These are phyloP conservation scores for Venturia canescens DNA, from an alignment of 1,140 invertebrate species.

Conservation along the genomic window DNA sequence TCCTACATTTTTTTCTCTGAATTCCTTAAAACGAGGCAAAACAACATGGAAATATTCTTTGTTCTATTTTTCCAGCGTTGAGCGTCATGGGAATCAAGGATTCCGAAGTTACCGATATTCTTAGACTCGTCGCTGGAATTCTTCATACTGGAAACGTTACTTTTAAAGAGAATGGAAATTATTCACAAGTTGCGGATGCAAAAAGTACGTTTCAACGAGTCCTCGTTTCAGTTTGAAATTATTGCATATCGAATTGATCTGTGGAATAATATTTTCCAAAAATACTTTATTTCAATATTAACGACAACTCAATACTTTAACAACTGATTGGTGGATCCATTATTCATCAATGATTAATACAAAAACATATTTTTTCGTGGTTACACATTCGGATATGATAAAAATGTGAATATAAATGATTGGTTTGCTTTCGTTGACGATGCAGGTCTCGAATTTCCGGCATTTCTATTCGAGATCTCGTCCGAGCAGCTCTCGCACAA, in stretches of 20 bases:
- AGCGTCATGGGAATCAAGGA: constrained; percentile 82
- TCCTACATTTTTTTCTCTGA: constrained; percentile 17
- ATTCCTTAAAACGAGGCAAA: neutral
- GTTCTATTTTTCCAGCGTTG: constrained; percentile 79
- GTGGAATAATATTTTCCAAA: too few species aligned
- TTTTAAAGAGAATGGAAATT: constrained; percentile 82
- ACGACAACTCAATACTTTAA: too few species aligned
- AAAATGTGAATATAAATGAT: constrained; percentile 19
- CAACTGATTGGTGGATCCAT: too few species aligned
- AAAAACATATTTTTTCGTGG: too few species aligned
- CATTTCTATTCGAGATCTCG: constrained; percentile 82
- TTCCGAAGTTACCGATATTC: constrained; percentile 79
- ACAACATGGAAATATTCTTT: neutral
- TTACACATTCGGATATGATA: too few species aligned
- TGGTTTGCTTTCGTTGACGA: constrained; percentile 4
- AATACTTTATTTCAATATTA: too few species aligned
- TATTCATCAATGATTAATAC: too few species aligned
- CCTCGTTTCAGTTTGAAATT: too few species aligned
- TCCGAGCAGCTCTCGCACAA: constrained; percentile 80
- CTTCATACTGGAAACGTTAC: constrained; percentile 85
- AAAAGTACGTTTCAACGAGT: constrained; percentile 72
- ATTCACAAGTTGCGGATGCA: constrained; percentile 80
- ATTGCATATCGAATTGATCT: too few species aligned
- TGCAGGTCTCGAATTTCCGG: constrained; percentile 82
- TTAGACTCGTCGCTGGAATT: constrained; percentile 82